Evolutionary conservation across 1,140 invertebrate genomes (phyloP).

Genomic region (Halesus radiatus): DNA sequence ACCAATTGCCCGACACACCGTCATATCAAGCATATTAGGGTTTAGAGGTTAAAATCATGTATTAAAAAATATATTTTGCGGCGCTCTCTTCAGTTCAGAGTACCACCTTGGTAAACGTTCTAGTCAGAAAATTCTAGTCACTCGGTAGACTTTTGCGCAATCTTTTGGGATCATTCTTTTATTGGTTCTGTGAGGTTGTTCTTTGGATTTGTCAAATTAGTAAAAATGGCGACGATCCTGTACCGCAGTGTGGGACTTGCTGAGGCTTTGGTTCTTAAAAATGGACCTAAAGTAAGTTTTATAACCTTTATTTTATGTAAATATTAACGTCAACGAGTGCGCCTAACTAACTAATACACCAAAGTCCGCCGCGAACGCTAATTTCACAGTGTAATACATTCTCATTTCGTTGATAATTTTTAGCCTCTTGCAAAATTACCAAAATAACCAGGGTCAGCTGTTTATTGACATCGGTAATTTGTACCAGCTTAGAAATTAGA

Average conservation of each 20-base stretch:
- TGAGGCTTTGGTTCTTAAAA: constrained; percentile 75
- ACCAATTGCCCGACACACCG: too few species aligned
- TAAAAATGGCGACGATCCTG: constrained; percentile 80
- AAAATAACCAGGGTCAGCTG: constrained; percentile 56
- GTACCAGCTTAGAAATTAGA: constrained; percentile 38
- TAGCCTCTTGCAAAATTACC: constrained; percentile 6
- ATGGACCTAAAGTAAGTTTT: constrained; percentile 74
- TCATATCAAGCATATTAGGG: too few species aligned
- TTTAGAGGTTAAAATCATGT: too few species aligned
- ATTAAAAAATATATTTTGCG: too few species aligned
- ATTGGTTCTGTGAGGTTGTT: neutral
- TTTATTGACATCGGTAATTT: constrained; percentile 47
- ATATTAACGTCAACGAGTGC: neutral
- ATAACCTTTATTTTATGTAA: constrained; percentile 36
- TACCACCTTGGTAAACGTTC: too few species aligned
- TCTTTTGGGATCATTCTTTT: neutral
- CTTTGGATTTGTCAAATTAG: constrained; percentile 21
- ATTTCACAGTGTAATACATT: too few species aligned
- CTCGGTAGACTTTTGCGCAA: too few species aligned
- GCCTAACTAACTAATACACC: neutral
- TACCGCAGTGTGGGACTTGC: constrained; percentile 75
- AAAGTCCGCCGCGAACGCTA: neutral
- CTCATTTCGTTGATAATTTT: neutral
- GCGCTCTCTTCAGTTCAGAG: too few species aligned
- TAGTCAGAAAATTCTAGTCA: too few species aligned